Evolutionary conservation across 2,797 vertebrate genomes (phyloP), one percentile per base, ranked within the genome.

Genomic region (Buceros bicornis): DNA sequence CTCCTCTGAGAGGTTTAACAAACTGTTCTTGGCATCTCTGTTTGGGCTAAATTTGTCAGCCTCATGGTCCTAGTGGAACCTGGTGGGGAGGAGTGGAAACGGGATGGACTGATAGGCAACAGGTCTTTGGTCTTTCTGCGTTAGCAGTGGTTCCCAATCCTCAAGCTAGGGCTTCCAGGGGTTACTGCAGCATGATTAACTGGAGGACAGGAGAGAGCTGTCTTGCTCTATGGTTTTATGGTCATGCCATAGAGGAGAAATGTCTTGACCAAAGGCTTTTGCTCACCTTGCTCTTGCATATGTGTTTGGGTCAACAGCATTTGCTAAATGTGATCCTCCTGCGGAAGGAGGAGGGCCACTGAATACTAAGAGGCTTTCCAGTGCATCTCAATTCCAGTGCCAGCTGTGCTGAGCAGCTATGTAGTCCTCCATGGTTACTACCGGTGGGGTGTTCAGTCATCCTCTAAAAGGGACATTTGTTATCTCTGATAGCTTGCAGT

Each of bases 61-160:
- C 11, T 69, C 14, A 0, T 17, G 10, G 20, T 79, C 26, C 7
- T 50, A 2, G 8, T 50, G 26, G 43, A 66, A 78, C 20, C 43
- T n/a, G 17, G 3, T 16, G 11, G 21, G 72, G 33, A 80, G 22
- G 17, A 70, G 12, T 9, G 11, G 21, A 69, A 60, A 8, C 17
- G 21, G 85, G 31, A 8, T 21, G 0, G 0, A 1, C 18, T 16
- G 24, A 24, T 6, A 5, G 24, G 4, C 4, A 5, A 10, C 10
- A 25, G 24, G 17, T 16, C 31, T 40, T 28, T 24, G 16, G 10
- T n/a, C 8, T 64, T 35, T 22, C 50, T 31, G 28, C 3, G 0
- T 26, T 14, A 6, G 10, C 56, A 35, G n/a, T 6, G 47, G 65
- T 35, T 37, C 22, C 24, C 53, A 42, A 24, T 18, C 56, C 42